Base-by-base conservation (phyloP, 2,888 invertebrate species). In the Carabus problematicus region DNA sequence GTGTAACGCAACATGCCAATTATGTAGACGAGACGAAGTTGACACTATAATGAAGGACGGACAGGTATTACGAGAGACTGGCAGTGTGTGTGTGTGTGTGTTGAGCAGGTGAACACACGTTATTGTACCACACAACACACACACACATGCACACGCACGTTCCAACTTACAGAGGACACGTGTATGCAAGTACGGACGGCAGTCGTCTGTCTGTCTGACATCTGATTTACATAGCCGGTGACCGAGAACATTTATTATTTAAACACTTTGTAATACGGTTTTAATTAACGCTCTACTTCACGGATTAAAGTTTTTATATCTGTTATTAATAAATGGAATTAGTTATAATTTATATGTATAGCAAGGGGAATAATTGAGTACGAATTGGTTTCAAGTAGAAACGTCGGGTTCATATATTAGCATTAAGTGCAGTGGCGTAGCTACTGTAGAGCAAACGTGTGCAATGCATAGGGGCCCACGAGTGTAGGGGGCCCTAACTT, bases 231-330 rank as follows among this genome's bases (percentile, higher is more conserved):
- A 60, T 60, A 49, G 39, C 12, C 47, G 58, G 6, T 16, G 39
- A 40, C 47, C 58, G 29, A 58, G 58, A 54, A 42, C 67, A 67
- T 67, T 67, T 60, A 67, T 67, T 60, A 67, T 67, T 67, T 67
- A 60, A 67, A 67, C 67, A 67, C 67, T 67, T 67, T 67, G 67
- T 67, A 67, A 67, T 60, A 67, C 56, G 60, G 67, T 67, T 59
- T 67, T 67, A 67, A 67, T 67, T 67, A 67, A 54, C 60, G 67
- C 52, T 41, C 47, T 49, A 60, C 54, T 60, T 49, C 29, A 19
- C 14, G 67, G 60, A 67, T 67, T 67, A 60, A 66, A 58, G 66
- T 66, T 66, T 66, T 66, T 66, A 66, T 66, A 66, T 66, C 56
- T 66, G 58, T 59, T 66, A 66, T 66, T 66, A 66, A 66, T 66